These are phyloP conservation scores for Pluvianellus socialis DNA, from an alignment of 2,113 vertebrate genomes.

Conservation along the genomic window DNA sequence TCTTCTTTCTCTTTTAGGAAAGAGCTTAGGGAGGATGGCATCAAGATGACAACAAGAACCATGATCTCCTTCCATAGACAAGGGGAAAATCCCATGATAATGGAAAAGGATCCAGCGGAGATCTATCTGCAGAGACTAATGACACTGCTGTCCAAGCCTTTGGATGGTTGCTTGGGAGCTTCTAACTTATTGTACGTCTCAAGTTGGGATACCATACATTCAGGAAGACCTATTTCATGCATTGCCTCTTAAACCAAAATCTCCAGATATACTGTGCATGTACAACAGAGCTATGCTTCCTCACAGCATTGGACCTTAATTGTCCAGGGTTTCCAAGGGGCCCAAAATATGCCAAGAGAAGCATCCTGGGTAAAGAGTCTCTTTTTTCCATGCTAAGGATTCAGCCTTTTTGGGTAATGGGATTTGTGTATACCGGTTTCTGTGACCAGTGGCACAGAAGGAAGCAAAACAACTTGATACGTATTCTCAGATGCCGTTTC, in stretches of 20 bases:
- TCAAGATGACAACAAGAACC: not conserved
- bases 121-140: not conserved
- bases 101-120: not conserved
- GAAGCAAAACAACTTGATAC: not conserved
- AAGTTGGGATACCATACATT: not conserved
- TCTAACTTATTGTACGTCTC: not conserved
- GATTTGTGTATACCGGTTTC: not conserved
- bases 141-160: not conserved
- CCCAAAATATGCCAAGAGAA: not conserved
- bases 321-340: not conserved
- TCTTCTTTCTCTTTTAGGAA: not conserved
- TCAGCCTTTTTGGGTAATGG: not conserved
- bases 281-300: not conserved
- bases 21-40: not conserved
- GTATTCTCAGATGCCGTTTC: not conserved
- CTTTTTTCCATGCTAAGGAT: not conserved
- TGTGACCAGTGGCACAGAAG: not conserved
- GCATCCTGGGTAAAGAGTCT: not conserved
- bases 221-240: not conserved
- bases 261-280: not conserved
- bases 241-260: not conserved
- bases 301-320: not conserved
- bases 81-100: not conserved
- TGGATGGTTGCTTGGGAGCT: not conserved
- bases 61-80: not conserved